These are phyloP conservation scores for Leucozona laternaria DNA, from an alignment of 2,888 invertebrate species.

Conservation along the genomic window DNA sequence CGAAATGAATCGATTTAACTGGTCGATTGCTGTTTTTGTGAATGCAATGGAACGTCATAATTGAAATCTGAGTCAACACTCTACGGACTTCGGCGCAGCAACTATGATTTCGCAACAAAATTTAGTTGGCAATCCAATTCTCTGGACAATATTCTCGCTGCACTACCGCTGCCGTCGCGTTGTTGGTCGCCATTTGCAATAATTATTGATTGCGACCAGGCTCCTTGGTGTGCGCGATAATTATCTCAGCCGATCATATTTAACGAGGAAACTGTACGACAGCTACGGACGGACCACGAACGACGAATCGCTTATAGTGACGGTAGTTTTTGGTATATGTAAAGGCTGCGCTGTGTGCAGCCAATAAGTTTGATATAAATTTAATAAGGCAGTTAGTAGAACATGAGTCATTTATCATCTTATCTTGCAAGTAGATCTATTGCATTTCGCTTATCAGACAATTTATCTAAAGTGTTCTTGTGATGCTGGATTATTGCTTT, in stretches of 20 bases:
- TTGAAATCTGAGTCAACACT: slow-evolving; percentile 53
- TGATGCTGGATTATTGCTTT: not conserved
- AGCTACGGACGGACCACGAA: no score
- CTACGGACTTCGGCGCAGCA: not conserved
- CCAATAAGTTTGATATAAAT: slow-evolving; percentile 58
- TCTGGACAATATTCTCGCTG: slow-evolving; percentile 37
- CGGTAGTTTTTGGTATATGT: not conserved
- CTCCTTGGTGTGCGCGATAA: slow-evolving; percentile 59
- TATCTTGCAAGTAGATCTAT: slow-evolving; percentile 62
- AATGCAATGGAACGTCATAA: slow-evolving; percentile 38
- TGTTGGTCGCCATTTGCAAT: slow-evolving; percentile 12
- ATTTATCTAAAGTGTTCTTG: slow-evolving; percentile 65
- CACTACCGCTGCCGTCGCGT: not conserved
- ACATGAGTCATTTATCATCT: slow-evolving; percentile 70
- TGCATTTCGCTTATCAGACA: slow-evolving; percentile 60
- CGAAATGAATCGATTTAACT: slow-evolving; percentile 34
- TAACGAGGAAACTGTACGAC: slow-evolving; percentile 24
- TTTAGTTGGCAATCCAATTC: slow-evolving; percentile 48
- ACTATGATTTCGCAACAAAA: slow-evolving; percentile 44
- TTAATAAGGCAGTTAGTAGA: slow-evolving; percentile 67
- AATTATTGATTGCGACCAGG: slow-evolving; percentile 54
- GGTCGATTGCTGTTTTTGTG: not conserved
- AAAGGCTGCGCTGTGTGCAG: not conserved
- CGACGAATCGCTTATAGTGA: not conserved
- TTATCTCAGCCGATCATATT: slow-evolving; percentile 70